These are phyloP conservation scores for Patella caerulea DNA, from an alignment of 2,888 invertebrate species.

Conservation along the genomic window DNA sequence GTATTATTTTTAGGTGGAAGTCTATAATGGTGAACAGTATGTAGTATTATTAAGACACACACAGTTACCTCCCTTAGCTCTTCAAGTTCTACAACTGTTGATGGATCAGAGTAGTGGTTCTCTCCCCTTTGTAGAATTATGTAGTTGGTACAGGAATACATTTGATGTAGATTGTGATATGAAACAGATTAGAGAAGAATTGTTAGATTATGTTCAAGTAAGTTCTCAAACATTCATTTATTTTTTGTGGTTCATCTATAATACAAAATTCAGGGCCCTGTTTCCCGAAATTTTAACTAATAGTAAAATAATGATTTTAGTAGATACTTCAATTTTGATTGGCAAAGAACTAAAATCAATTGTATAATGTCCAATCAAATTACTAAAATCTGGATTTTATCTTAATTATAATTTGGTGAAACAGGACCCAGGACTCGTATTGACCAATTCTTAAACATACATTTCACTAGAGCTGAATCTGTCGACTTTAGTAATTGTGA, in stretches of 20 bases:
- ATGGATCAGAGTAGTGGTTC: slow-evolving; percentile 75
- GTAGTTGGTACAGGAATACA: slow-evolving; percentile 57
- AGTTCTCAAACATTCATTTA: slow-evolving; percentile 9
- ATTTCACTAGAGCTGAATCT: too few species aligned
- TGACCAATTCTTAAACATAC: too few species aligned
- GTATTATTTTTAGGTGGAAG: slow-evolving; percentile 72
- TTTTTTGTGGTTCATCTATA: not conserved
- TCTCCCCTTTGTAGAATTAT: slow-evolving; percentile 61
- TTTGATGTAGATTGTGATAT: slow-evolving; percentile 56
- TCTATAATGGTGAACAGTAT: slow-evolving; percentile 67
- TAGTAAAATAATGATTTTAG: too few species aligned
- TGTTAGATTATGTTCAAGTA: slow-evolving; percentile 63
- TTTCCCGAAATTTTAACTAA: too few species aligned
- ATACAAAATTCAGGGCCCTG: not conserved
- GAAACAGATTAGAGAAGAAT: slow-evolving; percentile 54
- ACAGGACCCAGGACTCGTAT: too few species aligned
- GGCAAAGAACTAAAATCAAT: too few species aligned
- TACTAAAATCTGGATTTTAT: too few species aligned
- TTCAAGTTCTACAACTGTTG: slow-evolving; percentile 76
- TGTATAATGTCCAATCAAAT: too few species aligned
- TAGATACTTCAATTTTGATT: too few species aligned
- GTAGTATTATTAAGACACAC: slow-evolving; percentile 75
- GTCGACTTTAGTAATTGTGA: too few species aligned
- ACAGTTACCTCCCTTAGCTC: slow-evolving; percentile 73
- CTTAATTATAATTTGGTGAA: too few species aligned